Evolutionary conservation across 1,140 invertebrate species (phyloP), one percentile per base, ranked within the genome.

Genomic region (Lasioglossum baleicum): DNA sequence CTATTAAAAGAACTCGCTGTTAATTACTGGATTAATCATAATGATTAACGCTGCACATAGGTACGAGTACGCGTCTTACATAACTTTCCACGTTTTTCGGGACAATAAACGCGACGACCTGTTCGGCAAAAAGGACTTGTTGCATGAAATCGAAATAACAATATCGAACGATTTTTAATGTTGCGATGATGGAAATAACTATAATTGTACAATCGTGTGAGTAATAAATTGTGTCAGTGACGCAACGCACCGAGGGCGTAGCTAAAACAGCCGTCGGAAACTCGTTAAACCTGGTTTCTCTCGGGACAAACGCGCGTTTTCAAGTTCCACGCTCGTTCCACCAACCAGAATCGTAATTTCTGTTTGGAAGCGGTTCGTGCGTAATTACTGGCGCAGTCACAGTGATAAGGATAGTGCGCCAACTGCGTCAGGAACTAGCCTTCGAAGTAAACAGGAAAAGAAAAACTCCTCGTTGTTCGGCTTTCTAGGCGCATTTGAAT

Each of bases 1-100:
- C 79, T 87, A 89, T 89, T 89, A 89, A 88, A 88, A 83, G 88
- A 81, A 84, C 80, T 69, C 78, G 44, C 63, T 84, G 69, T 88
- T 89, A 88, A 88, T 90, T 90, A 88, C 71, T 68, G 81, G 73
- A 88, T 90, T 90, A 90, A 88, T 89, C 83, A 85, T 85, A 74
- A 88, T 87, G 88, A 89, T 91, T 91, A 91, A 65, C 83, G 79
- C 83, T 84, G 72, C 77, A 81, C 68, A 81, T 86, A 81, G 75
- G 64, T 85, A 80, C 66, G 35, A 20, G 63, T 51, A 51, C 58
- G 68, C 48, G 65, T 53, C 69, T 63, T 81, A 60, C 73, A 75
- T 20, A 85, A 81, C 69, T 8, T 22, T 26, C 15, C 1, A 8
- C n/a, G 17, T 69, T 17, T 58, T 35, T 15, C 17, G 17, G 15